Percentiles rank a stretch among this genome's conserved stretches.
These are phyloP conservation scores for Hassar affinis DNA, from an alignment of 2,113 vertebrate species.

Conservation along the genomic window DNA sequence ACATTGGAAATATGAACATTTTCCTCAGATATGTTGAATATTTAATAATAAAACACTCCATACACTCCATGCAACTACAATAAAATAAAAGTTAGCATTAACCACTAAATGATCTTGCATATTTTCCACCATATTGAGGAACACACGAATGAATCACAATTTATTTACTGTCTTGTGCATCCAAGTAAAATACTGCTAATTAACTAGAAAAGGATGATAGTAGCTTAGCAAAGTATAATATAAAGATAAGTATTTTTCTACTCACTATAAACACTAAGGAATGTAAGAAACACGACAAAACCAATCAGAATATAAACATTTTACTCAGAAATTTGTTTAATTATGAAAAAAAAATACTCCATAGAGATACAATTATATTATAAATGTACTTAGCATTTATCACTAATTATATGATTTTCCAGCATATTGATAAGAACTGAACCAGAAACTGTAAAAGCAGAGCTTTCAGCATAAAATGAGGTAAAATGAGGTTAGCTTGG, in stretches of 20 bases:
- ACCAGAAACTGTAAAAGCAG: too few relatives aligned
- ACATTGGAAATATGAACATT: too few relatives aligned
- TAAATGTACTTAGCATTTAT: background rate
- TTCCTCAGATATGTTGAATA: too few relatives aligned
- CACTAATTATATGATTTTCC: too few relatives aligned
- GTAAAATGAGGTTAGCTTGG: too few relatives aligned
- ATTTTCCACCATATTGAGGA: background rate
- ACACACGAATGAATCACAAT: background rate
- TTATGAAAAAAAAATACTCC: background rate
- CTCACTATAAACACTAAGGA: background rate
- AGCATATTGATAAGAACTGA: too few relatives aligned
- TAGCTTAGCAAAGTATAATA: too few relatives aligned
- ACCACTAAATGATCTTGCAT: background rate
- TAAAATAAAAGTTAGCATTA: too few relatives aligned
- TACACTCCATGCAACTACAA: too few relatives aligned
- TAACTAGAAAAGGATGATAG: background rate
- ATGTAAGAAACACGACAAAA: background rate
- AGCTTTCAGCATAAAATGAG: too few relatives aligned
- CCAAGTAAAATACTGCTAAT: background rate
- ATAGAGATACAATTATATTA: background rate
- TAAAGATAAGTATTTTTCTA: too few relatives aligned
- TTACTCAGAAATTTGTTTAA: background rate
- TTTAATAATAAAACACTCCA: too few relatives aligned
- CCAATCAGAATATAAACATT: background rate
- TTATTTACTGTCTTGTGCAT: background rate